Evolutionary conservation across 2,888 invertebrate genomes (phyloP), one percentile per base, ranked within the genome.

Genomic region (Syrista parreyssii): DNA sequence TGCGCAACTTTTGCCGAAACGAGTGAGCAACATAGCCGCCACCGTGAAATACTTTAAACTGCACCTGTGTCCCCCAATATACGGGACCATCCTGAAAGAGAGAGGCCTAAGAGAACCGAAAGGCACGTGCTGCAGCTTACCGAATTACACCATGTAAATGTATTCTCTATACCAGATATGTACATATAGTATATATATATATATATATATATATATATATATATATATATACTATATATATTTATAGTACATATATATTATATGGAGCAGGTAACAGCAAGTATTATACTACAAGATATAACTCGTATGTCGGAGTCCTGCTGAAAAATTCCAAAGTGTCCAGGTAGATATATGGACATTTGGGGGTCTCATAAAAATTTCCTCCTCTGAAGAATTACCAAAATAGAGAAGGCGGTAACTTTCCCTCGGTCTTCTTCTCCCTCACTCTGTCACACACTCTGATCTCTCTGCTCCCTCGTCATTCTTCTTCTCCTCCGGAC

Each of bases 311-410:
- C 55, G 55, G 9, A 55, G 9, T 55, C 55, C 55, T 55, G 23
- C 55, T 23, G 55, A 55, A 55, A 55, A 55, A 55, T 55, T 55
- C 55, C 55, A 23, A 40, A 40, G 23, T 55, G 55, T 55, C 55
- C 23, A 55, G 23, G 23, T 55, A 55, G 55, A 55, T 55, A 55
- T 55, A 55, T 55, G 55, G 23, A 55, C 55, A 23, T 23, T 23
- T 55, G 15, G 80, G 82, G 82, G 81, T 81, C 79, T 86, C 87
- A 88, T 89, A 89, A 89, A 89, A 90, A 90, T 90, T 85, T 89
- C 87, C 88, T 88, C 86, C 85, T 85, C 82, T 85, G 84, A 84
- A 81, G 55, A 81, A 82, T 82, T 82, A 80, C 82, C 79, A 71
- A 80, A 81, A 75, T 79, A 77, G 75, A 55, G 55, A 55, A 55